Evolutionary conservation across 2,113 vertebrate genomes (phyloP).

Genomic region (Centropus bengalensis): DNA sequence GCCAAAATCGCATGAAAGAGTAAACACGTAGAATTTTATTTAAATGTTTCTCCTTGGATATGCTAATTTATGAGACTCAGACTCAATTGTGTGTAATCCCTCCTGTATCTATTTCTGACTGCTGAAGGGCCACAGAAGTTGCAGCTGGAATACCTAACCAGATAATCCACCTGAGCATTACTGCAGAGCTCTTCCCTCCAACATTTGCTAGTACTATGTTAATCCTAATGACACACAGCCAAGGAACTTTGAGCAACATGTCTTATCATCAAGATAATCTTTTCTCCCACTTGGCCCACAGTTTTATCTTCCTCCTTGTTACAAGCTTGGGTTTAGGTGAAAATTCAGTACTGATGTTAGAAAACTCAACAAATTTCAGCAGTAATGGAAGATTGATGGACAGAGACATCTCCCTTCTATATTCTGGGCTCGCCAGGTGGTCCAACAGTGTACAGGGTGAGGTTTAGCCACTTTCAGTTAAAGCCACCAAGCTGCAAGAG

Average conservation of each 20-base stretch:
- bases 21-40: background rate
- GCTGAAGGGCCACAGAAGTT: background rate
- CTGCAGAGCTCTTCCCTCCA: background rate
- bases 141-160: background rate
- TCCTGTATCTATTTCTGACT: background rate
- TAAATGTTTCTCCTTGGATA: background rate
- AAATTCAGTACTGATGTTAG: background rate
- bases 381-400: background rate
- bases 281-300: background rate
- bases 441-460: background rate
- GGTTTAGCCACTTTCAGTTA: background rate
- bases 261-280: background rate
- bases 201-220: background rate
- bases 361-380: background rate
- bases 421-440: background rate
- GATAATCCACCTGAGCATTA: background rate
- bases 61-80: background rate
- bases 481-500: background rate
- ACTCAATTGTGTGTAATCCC: background rate
- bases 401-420: background rate
- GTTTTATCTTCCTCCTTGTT: background rate
- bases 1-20: background rate
- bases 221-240: background rate
- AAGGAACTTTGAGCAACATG: background rate
- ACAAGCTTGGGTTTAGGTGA: background rate